These are phyloP conservation scores for Neosilurus hyrtlii DNA, from an alignment of 2,797 vertebrate genomes.

Conservation along the genomic window DNA sequence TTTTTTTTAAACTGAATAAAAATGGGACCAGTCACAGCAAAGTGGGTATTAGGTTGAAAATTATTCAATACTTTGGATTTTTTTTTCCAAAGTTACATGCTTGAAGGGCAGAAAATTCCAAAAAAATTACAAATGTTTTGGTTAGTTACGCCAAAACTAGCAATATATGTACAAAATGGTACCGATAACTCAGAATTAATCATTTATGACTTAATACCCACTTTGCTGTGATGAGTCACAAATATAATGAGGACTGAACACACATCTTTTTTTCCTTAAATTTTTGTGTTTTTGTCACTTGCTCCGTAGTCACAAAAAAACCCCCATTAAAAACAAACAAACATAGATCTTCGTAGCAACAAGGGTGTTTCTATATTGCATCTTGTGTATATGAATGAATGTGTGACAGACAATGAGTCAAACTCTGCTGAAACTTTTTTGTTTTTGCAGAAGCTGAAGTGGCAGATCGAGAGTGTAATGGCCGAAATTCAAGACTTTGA, in stretches of 20 bases:
- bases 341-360: not conserved
- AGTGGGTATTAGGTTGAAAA: too few species aligned
- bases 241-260: too few species aligned
- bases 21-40: not conserved
- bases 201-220: too few species aligned
- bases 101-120: too few species aligned
- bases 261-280: not conserved
- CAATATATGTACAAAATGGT: too few species aligned
- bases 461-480: constrained; percentile 74
- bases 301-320: not conserved
- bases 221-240: too few species aligned
- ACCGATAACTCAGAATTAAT: too few species aligned
- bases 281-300: not conserved
- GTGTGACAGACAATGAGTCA: constrained; percentile 22
- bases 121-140: too few species aligned
- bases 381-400: constrained; percentile 18
- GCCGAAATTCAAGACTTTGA: constrained; percentile 72
- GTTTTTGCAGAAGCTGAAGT: constrained; percentile 68
- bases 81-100: too few species aligned
- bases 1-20: not conserved
- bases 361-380: not conserved
- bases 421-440: constrained; percentile 16
- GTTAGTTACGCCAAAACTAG: too few species aligned
- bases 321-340: too few species aligned
- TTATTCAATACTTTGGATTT: too few species aligned